Evolutionary conservation across 2,888 invertebrate genomes (phyloP).

Genomic region (Hirtodrosophila histrioides): DNA sequence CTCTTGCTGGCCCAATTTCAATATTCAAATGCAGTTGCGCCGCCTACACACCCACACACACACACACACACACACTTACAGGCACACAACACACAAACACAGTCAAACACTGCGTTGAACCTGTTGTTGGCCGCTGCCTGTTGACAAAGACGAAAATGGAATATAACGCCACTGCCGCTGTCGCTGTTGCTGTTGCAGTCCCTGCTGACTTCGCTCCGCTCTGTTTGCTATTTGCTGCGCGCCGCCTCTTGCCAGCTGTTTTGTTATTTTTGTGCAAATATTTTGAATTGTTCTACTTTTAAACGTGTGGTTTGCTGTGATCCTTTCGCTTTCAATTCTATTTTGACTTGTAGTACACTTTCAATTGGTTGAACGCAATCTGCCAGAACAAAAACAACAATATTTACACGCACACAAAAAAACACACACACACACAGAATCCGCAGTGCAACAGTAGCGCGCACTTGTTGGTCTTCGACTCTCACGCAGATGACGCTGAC

Average conservation of each 20-base stretch:
- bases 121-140: constrained; percentile 33
- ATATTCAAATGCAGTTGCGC: constrained; percentile 37
- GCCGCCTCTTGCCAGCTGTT: constrained; percentile 54
- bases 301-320: constrained; percentile 2
- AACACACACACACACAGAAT: constrained; percentile 23
- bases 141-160: constrained; percentile 2
- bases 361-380: constrained; percentile 63
- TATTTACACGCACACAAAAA: constrained; percentile 12
- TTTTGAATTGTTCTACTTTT: constrained; percentile 69
- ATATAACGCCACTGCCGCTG: constrained; percentile 12
- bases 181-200: constrained; percentile 10
- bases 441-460: constrained; percentile 42
- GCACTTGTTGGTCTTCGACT: constrained; percentile 61
- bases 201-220: constrained; percentile 13
- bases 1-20: constrained; percentile 21
- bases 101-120: constrained; percentile 23
- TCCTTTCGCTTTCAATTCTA: constrained; percentile 48
- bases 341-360: constrained; percentile 69
- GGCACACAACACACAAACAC: too few relatives aligned
- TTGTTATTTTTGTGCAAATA: constrained; percentile 61
- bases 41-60: constrained; percentile 16
- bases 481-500: constrained; percentile 16
- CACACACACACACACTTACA: too few relatives aligned
- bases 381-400: constrained; percentile 11
- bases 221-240: constrained; percentile 2